phyloP scores from a whole-genome alignment of 2,113 vertebrate species.

The Harpagus bidentatus region DNA sequence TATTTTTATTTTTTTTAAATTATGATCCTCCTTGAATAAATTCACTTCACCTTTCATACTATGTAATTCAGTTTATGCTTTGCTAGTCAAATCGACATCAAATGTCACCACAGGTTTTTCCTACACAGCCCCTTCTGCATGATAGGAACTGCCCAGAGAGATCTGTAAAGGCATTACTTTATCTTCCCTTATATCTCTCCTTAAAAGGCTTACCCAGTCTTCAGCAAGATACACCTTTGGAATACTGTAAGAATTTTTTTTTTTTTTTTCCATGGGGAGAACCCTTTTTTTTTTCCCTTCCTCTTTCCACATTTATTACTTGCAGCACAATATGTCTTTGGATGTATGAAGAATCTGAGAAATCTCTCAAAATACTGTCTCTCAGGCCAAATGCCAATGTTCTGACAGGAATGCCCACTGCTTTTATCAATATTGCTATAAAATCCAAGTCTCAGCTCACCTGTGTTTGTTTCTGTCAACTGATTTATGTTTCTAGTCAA shows the following conservation, averaged over 20 bases:
- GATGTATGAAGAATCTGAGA: neutral
- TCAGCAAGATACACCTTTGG: neutral
- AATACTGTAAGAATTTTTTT: neutral
- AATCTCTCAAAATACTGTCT: neutral
- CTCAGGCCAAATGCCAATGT: neutral
- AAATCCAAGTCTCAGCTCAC: neutral
- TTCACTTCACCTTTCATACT: neutral
- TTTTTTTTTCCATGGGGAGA: neutral
- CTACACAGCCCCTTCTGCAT: neutral
- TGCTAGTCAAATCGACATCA: neutral
- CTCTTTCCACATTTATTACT: neutral
- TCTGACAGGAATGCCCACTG: neutral
- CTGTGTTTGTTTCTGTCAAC: slow-evolving; percentile 15
- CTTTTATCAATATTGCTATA: slow-evolving; percentile 24
- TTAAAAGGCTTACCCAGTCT: neutral
- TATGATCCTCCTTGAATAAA: neutral
- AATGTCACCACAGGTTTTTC: neutral
- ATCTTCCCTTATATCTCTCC: neutral
- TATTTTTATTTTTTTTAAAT: neutral
- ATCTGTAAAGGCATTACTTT: neutral
- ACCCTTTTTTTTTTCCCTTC: neutral
- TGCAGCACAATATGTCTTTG: neutral
- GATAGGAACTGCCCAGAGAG: neutral
- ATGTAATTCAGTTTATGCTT: neutral
- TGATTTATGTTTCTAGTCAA: slow-evolving; percentile 22